Conservation (phyloP, 1,140 invertebrate species). For the fruit fly (Drosophila melanogaster) region Release_6_plus_ISO1_MT NC_004354.4:17178501-17179000, state of each 20-base stretch:
- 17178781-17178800: slow-evolving; percentile 9
- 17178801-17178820: slow-evolving; percentile 13
- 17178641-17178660: not conserved
- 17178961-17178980: slow-evolving; percentile 26
- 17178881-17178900: slow-evolving; percentile 32
- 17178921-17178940: slow-evolving; percentile 36
- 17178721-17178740: too few relatives aligned
- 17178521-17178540: slow-evolving; percentile 21
- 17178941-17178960: slow-evolving; percentile 16
- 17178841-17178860: slow-evolving; percentile 10
- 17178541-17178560: slow-evolving; percentile 15
- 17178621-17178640: not conserved
- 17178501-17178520: slow-evolving; percentile 39
- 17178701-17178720: too few relatives aligned
- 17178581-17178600: not conserved
- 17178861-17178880: slow-evolving; percentile 26
- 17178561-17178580: not conserved
- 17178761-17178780: not conserved
- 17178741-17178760: not conserved
- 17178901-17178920: slow-evolving; percentile 36
- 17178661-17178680: too few relatives aligned
- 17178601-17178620: slow-evolving; percentile 2
- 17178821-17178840: slow-evolving; percentile 1
- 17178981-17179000: not conserved
- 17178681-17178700: too few relatives aligned